These are phyloP conservation scores for Patiria pectinifera DNA, from an alignment of 53 echinoderm and acorn worm species.

Conservation along the genomic window DNA sequence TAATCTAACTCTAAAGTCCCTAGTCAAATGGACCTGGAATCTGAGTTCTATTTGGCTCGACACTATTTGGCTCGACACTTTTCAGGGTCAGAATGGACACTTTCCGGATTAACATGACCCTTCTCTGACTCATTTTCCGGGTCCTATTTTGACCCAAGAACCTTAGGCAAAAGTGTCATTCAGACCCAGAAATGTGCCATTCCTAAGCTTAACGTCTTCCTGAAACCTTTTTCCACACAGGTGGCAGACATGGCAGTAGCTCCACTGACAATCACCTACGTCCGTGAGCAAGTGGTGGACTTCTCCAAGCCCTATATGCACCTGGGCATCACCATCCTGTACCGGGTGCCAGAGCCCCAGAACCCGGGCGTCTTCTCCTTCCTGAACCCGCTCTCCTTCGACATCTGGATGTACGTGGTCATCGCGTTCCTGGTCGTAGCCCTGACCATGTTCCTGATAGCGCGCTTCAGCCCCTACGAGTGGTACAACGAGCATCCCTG, in stretches of 20 bases:
- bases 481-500: slow-evolving; percentile 99
- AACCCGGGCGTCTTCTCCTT: slow-evolving; percentile 99
- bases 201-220: neutral
- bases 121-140: no score
- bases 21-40: no score
- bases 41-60: no score
- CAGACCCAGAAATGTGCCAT: neutral
- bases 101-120: neutral
- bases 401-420: slow-evolving; percentile 98
- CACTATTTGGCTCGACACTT: no score
- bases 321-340: slow-evolving; percentile 92
- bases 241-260: slow-evolving; percentile 94
- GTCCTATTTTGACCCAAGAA: no score
- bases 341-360: slow-evolving; percentile 90
- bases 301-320: slow-evolving; percentile 99
- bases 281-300: slow-evolving; percentile 91
- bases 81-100: neutral
- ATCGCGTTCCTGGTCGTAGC: slow-evolving; percentile 95
- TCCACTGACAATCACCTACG: slow-evolving; percentile 89
- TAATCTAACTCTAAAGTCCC: no score
- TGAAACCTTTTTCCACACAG: slow-evolving; percentile 41
- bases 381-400: slow-evolving; percentile 93
- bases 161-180: neutral
- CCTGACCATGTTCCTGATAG: slow-evolving; percentile 89
- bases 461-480: slow-evolving; percentile 98